Evolutionary conservation across 2,113 vertebrate genomes (phyloP), one percentile per base, ranked within the genome.

Genomic region (Mus pahari): DNA sequence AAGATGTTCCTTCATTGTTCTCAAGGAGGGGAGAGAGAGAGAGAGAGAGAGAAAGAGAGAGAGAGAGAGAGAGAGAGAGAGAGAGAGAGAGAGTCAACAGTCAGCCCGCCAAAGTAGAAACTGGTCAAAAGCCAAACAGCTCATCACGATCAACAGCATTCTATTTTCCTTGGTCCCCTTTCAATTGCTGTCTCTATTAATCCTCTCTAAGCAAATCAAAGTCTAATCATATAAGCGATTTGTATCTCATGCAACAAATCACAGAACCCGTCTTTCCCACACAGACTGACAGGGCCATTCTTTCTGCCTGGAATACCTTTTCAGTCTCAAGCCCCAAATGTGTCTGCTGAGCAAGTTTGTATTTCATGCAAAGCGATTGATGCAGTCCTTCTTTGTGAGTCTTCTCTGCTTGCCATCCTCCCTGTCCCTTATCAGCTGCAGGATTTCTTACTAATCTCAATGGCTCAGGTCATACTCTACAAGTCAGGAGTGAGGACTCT

Each of bases 51-150:
- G 39, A 75, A 39, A 75, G n/a, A 39, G 36, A n/a, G 36, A 39
- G 17, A 39, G 33, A 71, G 68, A n/a, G 14, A 71, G n/a, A 42
- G n/a, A 71, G 70, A n/a, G 70, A n/a, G 70, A 71, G 19, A 75
- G 73, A 75, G 36, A 82, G 36, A 58, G 20, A 79, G 20, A 60
- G 1, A 7, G 26, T 71, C 5, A 64, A 45, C 39, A 89, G 73
- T 79, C n/a, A 94, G 86, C 22, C 14, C 19, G 91, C 68, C 60
- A 64, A 90, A 96, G 78, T 84, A 22, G 75, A 91, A 86, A 84
- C 33, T 79, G 39, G 71, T 24, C 74, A 82, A 92, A 87, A 83
- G 68, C 22, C 88, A 86, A 81, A 90, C 16, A 79, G 71, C 31
- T 89, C 36, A 58, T 60, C 42, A 36, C 71, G n/a, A 81, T 53